These are phyloP conservation scores for Merops nubicus DNA, from an alignment of 2,113 vertebrate genomes.

Conservation along the genomic window DNA sequence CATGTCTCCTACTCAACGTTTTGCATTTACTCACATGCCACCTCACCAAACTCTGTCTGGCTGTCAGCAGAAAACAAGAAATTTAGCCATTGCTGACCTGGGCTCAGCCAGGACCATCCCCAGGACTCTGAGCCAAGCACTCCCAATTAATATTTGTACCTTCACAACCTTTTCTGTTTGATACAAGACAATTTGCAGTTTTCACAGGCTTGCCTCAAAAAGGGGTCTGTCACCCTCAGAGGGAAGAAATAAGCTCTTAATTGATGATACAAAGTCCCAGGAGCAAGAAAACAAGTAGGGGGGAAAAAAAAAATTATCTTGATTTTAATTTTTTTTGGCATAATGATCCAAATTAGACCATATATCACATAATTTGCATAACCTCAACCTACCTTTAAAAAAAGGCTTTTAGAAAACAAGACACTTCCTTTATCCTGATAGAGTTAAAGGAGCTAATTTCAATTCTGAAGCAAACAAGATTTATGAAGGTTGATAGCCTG, in stretches of 20 bases:
- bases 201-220: neutral
- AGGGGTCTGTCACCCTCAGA: neutral
- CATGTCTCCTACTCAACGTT: neutral
- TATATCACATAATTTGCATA: neutral
- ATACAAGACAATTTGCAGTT: neutral
- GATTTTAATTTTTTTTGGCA: slow-evolving; percentile 9
- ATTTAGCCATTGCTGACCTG: neutral
- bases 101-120: neutral
- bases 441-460: slow-evolving; percentile 54
- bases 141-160: neutral
- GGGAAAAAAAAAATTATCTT: neutral
- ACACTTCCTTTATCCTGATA: slow-evolving; percentile 19
- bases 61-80: neutral
- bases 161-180: neutral
- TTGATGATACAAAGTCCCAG: neutral
- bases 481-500: slow-evolving; percentile 34
- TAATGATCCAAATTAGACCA: neutral
- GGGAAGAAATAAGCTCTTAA: slow-evolving; percentile 9
- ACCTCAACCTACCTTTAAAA: slow-evolving; percentile 26
- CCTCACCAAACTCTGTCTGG: neutral
- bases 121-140: neutral
- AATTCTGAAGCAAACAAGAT: slow-evolving; percentile 35
- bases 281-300: neutral
- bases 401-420: neutral
- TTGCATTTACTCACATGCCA: neutral